A percentile compares a stretch with the other conserved stretches of the same genome.
These are phyloP conservation scores for Hyles vespertilio DNA, from an alignment of 1,140 invertebrate genomes.

Conservation along the genomic window DNA sequence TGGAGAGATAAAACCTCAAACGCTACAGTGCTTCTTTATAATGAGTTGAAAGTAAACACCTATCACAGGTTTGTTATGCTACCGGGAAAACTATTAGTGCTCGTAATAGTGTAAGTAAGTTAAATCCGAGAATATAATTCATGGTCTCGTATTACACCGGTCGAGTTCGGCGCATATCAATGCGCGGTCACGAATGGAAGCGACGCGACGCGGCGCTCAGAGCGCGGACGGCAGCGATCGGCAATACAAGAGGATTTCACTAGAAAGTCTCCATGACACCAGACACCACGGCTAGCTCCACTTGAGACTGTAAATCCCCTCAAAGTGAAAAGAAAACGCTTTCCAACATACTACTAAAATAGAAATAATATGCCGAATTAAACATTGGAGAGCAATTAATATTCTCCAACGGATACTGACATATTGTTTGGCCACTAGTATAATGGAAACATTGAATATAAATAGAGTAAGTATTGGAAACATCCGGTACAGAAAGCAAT, in stretches of 20 bases:
- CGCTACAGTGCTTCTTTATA: too few relatives aligned
- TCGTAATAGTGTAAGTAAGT: too few relatives aligned
- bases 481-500: conserved; percentile 58
- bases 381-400: neutral
- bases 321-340: conserved; percentile 39
- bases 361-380: neutral
- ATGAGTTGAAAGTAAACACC: too few relatives aligned
- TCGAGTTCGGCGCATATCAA: neutral
- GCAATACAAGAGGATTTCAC: conserved; percentile 39
- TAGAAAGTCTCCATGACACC: conserved; percentile 49
- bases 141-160: conserved; percentile 1
- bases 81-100: too few relatives aligned
- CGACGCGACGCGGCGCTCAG: neutral
- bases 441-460: conserved; percentile 24
- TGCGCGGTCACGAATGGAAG: conserved; percentile 1
- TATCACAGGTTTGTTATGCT: too few relatives aligned
- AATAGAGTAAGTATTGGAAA: conserved; percentile 52
- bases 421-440: conserved; percentile 18
- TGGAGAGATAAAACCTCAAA: too few relatives aligned
- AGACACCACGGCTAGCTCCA: conserved; percentile 32
- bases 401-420: neutral
- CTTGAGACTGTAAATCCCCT: conserved; percentile 42
- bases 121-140: too few relatives aligned
- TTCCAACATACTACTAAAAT: conserved; percentile 6
- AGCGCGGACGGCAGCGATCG: conserved; percentile 15